Conservation (phyloP, 2,888 invertebrate genomes). For the Rhopalosiphum nymphaeae region DNA sequence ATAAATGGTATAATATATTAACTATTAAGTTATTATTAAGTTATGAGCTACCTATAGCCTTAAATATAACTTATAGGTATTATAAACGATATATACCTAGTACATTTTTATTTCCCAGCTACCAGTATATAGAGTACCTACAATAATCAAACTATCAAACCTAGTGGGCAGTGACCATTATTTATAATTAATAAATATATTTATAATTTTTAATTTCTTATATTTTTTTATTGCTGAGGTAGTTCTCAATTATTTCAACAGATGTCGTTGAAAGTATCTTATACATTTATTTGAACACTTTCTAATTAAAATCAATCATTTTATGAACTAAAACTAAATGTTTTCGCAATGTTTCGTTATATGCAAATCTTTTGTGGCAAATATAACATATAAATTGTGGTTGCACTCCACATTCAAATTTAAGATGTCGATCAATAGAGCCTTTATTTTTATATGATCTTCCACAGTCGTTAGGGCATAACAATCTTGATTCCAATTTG, state of each 20-base stretch:
- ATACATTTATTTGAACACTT: background rate
- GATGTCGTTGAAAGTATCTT: background rate
- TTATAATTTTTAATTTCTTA: too few relatives aligned
- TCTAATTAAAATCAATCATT: background rate
- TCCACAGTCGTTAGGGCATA: slow-evolving; percentile 25
- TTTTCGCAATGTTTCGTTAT: slow-evolving; percentile 72
- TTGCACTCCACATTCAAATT: slow-evolving; percentile 75
- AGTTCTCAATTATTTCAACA: background rate
- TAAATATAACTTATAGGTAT: too few relatives aligned
- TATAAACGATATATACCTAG: too few relatives aligned
- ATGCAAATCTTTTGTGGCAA: slow-evolving; percentile 72
- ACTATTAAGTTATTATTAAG: too few relatives aligned
- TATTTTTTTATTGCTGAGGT: background rate
- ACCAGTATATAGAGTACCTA: background rate
- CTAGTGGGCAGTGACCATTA: too few relatives aligned
- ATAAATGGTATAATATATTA: too few relatives aligned
- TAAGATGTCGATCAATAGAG: slow-evolving; percentile 68
- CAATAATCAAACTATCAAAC: background rate
- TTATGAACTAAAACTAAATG: slow-evolving; percentile 68
- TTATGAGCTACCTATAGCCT: too few relatives aligned
- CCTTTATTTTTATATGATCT: slow-evolving; percentile 13
- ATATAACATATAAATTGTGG: slow-evolving; percentile 73
- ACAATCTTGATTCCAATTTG: background rate
- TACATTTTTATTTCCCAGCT: background rate
- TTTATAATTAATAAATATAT: too few relatives aligned